Base-by-base conservation (phyloP, 2,888 invertebrate species). In the Tenthredo notha region DNA sequence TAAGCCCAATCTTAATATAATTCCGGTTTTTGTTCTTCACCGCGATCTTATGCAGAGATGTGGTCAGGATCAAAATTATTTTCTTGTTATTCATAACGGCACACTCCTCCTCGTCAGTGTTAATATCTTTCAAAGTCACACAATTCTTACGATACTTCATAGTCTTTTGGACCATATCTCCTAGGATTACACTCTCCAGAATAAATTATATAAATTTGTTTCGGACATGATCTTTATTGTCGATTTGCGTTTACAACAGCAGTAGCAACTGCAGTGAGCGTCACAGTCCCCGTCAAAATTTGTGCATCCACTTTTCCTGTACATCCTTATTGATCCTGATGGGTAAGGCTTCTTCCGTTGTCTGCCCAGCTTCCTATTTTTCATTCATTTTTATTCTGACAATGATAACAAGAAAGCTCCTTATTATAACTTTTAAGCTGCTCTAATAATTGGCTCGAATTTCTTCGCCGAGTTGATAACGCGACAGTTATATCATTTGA, bases 81-180 rank as follows among this genome's bases (percentile, higher is more conserved):
- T 88, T 77, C 67, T 88, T 87, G 29, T 88, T 90, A 18, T 90
- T 88, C 12, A 90, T 86, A 4, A 87, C 84, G 0, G 89, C 90
- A 0, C 90, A 88, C 37, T 90, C 86, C 37, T 90, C 86, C 85
- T 89, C 87, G 9, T 88, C 88, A 5, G 86, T 88, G 47, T 90
- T 88, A 9, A 90, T 88, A 21, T 78, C 85, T 21, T 88, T 87
- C 5, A 89, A 89, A 84, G 90, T 88, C 6, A 88, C 86, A 50
- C 89, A 87, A 86, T 90, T 90, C 65, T 89, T 90, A 12, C 86
- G 85, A 29, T 89, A 87, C 29, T 88, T 90, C n/a, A 87, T 50
- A 2, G 85, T 86, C 54, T 43, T 85, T 61, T 88, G 88, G 0
- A 88, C n/a, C 10, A 87, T 29, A 18, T 88, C 86, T 7, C 37